phyloP scores from a whole-genome alignment of 2,113 vertebrate genomes.

The Ophthalmolycus amberensis region DNA sequence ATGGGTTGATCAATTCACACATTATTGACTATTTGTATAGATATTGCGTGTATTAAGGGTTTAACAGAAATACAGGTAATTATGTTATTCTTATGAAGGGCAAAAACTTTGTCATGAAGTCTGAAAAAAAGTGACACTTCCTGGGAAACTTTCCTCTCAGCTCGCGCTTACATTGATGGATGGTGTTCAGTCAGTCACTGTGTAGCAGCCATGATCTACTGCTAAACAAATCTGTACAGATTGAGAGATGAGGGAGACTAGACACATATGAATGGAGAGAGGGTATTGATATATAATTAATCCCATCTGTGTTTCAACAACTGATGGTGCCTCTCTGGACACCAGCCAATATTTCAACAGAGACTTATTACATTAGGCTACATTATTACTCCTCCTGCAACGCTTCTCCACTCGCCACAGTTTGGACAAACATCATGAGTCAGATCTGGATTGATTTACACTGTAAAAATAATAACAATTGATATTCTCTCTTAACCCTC shows the following conservation, averaged over 20 bases:
- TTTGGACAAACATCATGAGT: constrained; percentile 6
- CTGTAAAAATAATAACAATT: not conserved
- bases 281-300: constrained; percentile 54
- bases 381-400: constrained; percentile 21
- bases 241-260: constrained; percentile 32
- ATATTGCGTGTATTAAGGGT: not conserved
- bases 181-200: constrained; percentile 7
- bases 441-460: not conserved
- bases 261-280: constrained; percentile 24
- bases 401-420: not conserved
- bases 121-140: not conserved
- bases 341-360: constrained; percentile 31
- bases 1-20: not conserved
- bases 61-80: not conserved
- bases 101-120: not conserved
- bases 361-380: constrained; percentile 31
- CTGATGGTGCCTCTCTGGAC: constrained; percentile 45
- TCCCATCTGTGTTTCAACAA: constrained; percentile 49
- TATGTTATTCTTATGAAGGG: not conserved
- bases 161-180: constrained; percentile 4
- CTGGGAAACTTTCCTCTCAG: not conserved
- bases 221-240: constrained; percentile 38
- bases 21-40: not conserved
- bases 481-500: not conserved
- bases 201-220: constrained; percentile 24